A percentile compares a stretch with the other conserved stretches of the same genome.
Evolutionary conservation across 2,888 invertebrate species (phyloP).

Genomic region (Brachyopa scutellaris): DNA sequence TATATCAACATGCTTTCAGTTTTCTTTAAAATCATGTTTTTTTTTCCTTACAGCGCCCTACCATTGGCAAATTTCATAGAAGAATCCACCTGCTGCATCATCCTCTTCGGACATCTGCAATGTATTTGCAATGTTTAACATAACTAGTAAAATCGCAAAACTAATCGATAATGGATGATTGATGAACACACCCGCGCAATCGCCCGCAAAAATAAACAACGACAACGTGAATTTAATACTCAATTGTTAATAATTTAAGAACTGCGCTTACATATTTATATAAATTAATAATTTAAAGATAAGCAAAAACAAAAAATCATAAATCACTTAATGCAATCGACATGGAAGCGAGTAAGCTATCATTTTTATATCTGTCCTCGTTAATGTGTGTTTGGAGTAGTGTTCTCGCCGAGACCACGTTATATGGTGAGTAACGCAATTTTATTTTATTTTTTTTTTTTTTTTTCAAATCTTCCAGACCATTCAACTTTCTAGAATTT

Average conservation of each 20-base stretch:
- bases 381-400: conserved; percentile 76
- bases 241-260: conserved; percentile 33
- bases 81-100: conserved; percentile 24
- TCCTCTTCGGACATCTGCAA: conserved; percentile 57
- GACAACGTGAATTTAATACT: conserved; percentile 41
- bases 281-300: conserved; percentile 34
- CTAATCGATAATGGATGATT: conserved; percentile 78
- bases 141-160: conserved; percentile 76
- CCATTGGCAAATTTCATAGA: too few relatives aligned
- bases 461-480: conserved; percentile 13
- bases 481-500: conserved; percentile 38
- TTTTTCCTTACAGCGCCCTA: too few relatives aligned
- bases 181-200: conserved; percentile 19
- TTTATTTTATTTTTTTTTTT: too few relatives aligned
- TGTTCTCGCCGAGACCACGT: conserved; percentile 54
- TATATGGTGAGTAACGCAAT: conserved; percentile 71
- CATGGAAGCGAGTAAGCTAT: conserved; percentile 75
- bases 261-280: conserved; percentile 35
- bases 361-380: conserved; percentile 69
- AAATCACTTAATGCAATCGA: conserved; percentile 64
- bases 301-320: background rate
- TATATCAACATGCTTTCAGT: too few relatives aligned
- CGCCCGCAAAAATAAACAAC: conserved; percentile 4
- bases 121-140: conserved; percentile 76
- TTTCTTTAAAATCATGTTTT: too few relatives aligned